Evolutionary conservation across 2,797 vertebrate genomes (phyloP), one percentile per base, ranked within the genome.

Genomic region (Leptatherina wallacei): DNA sequence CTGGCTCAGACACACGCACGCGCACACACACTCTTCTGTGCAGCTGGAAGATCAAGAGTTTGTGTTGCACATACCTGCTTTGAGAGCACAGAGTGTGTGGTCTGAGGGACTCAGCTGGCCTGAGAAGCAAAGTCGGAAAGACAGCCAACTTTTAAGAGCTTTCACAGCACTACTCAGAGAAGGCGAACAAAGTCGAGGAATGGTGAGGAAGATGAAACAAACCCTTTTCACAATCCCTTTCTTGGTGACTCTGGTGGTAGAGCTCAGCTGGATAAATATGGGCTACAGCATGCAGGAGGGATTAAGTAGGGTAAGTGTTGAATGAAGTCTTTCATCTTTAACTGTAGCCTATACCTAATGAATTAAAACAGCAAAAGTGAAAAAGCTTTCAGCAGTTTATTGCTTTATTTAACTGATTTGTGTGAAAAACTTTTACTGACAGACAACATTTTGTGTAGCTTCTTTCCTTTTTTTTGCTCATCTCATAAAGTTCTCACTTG

Each of bases 191-290:
- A 78, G 51, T 38, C 54, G 9, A 61, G 60, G 35, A 49, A 80
- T 65, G 27, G 12, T 14, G 51, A 54, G n/a, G 75, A 78, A 44
- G 83, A 77, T 82, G 79, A 89, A 70, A 67, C 36, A 2, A 64
- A 82, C 66, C 35, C 71, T 90, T 68, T 85, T 78, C 78, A 84
- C 83, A 70, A 68, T 90, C 69, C 90, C 75, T 47, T 89, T 79
- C 76, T 51, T 92, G 78, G 69, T 92, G 71, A 89, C 75, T 55
- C 70, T 92, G 72, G n/a, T 88, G 64, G 59, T 91, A 83, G 86
- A 92, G 83, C 84, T 93, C 67, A 86, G 84, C 73, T 92, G 90
- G 89, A 88, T 91, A 32, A 60, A 80, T 13, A 22, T 81, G 75
- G 75, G 85, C 55, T 67, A 83, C 75, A 68, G 89, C 65, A 55